Evolutionary conservation across 2,113 vertebrate genomes (phyloP), one percentile per base, ranked within the genome.

Genomic region (Glaucomys volans): DNA sequence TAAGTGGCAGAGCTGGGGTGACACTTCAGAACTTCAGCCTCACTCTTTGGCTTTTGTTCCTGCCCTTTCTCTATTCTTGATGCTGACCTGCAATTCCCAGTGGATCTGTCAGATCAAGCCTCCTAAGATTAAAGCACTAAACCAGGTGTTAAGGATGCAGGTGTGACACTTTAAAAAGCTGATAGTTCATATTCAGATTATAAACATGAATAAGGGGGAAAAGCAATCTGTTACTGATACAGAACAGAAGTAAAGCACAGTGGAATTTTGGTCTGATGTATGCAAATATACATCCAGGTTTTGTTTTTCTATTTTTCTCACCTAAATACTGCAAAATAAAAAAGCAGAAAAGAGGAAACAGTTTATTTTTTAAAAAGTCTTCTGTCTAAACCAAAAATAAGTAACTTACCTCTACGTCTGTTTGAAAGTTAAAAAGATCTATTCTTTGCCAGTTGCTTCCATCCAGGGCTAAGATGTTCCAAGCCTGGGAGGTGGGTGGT

Each of bases 381-480:
- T 66, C 30, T 86, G 30, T 67, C 30, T 62, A 71, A 50, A 87
- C n/a, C n/a, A 81, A 66, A 44, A 42, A 69, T 64, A 30, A 97
- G 57, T 57, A 26, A 96, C 99, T 98, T 97, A 99, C 99, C 99
- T 99, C 99, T 96, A 99, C 99, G 98, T 99, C 99, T 10, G 99
- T 99, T 92, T 99, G 99, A 94, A 99, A 99, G 98, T 99, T 99
- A 98, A 99, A 99, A 93, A 99, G 98, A 97, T 99, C 99, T 95
- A 99, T 99, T 98, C 99, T 99, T 98, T 99, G 99, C 99, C 99
- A 99, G 97, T 99, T 99, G 98, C 99, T 99, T 98, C 99, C 99
- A 98, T 99, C 99, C 91, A 99, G 98, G 83, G 99, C 99, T 98
- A 99, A 98, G 98, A 99, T 98, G 95, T 99, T 99, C 99, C 99